A percentile compares a stretch with the other conserved stretches of the same genome.
phyloP scores from a whole-genome alignment of 2,797 vertebrate genomes.

The Sylvia borin region DNA sequence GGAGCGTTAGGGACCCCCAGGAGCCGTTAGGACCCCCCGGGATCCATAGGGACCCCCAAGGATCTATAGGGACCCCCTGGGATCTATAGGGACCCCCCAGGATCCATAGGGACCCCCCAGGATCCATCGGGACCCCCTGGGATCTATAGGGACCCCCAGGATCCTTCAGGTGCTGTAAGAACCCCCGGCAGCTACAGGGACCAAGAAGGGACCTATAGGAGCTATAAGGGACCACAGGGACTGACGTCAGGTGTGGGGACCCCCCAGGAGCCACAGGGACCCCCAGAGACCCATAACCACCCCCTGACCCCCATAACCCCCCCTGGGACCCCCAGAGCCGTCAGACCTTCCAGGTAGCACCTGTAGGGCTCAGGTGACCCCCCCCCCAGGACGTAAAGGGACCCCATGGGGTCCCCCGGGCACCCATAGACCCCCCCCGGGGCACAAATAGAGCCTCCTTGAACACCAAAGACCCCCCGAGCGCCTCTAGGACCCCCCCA shows the following conservation, averaged over 20 bases:
- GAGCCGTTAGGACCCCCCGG: too few relatives aligned
- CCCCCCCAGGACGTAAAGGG: neutral
- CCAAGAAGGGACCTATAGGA: neutral
- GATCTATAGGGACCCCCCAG: neutral
- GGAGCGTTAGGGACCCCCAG: too few relatives aligned
- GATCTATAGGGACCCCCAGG: neutral
- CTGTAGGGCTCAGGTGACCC: neutral
- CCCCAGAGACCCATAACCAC: neutral
- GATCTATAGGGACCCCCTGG: neutral
- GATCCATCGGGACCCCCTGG: too few relatives aligned
- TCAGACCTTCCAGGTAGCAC: neutral
- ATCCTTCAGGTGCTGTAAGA: neutral
- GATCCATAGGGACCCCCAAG: neutral
- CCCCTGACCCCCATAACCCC: neutral
- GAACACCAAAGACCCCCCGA: neutral
- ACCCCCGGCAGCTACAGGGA: neutral
- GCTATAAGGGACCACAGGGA: neutral
- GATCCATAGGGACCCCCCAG: too few relatives aligned
- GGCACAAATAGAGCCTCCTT: neutral
- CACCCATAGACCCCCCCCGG: neutral
- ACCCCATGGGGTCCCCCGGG: neutral
- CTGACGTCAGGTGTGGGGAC: neutral
- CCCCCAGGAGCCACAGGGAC: neutral
- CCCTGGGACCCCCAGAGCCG: neutral
- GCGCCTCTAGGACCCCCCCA: neutral